Evolutionary conservation across 2,888 invertebrate genomes (phyloP), one percentile per base, ranked within the genome.

Genomic region (Campoletis raptor): DNA sequence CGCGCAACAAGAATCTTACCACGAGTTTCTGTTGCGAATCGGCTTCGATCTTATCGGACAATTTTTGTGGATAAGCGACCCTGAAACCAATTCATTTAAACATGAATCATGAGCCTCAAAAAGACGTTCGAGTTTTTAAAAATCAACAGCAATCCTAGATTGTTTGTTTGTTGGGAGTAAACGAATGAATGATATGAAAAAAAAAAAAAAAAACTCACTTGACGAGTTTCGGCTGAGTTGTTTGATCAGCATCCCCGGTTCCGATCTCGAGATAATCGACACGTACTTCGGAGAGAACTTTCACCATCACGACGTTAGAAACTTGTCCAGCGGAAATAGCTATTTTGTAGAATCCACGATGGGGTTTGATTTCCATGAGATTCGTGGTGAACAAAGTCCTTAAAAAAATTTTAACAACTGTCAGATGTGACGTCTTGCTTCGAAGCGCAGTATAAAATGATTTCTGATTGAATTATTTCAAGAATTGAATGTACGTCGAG

Each of bases 21-120:
- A 97, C 95, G 84, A 99, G 95, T 95, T 98, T 98, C 94, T 99
- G 99, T 91, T 98, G 97, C 89, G 97, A 96, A 95, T 99, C 99
- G 8, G 98, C 98, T 90, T 97, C 97, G 24, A 99, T 95, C 12
- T 95, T 95, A 67, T 96, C 96, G 0, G 95, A 91, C 45, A 98
- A 94, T 92, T 97, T 97, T 86, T 96, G 96, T 1, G 98, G 98
- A 92, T 97, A 96, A 0, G 95, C 94, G 7, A 99, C 95, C 87
- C 97, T 97, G 37, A 36, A 21, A 52, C 18, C 8, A 4, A 72
- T 36, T 0, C 18, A 52, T 42, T n/a, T 73, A 2, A 5, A n/a
- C 36, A 30, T 61, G 2, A 30, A 15, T 15, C n/a, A n/a, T 48
- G 10, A 30, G 6, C 5, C 21, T 12, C 21, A 2, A 21, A 15